Evolutionary conservation across 2,888 invertebrate species (phyloP), one percentile per base, ranked within the genome.

Genomic region (Leuctra nigra): DNA sequence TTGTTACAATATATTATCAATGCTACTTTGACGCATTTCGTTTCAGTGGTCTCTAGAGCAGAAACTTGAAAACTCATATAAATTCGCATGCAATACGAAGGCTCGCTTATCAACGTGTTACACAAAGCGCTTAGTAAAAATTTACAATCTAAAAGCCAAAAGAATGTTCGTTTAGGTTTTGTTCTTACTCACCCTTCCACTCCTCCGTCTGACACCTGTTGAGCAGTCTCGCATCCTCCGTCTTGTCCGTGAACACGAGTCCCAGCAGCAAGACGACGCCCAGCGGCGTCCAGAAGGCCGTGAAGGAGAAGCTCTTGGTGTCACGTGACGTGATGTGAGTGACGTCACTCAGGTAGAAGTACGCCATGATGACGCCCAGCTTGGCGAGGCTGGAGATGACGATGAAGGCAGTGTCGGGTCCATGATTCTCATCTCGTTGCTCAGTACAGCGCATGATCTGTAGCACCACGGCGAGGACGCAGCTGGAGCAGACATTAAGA

Each of bases 261-360:
- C 96, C 96, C 58, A 97, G 73, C 1, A 91, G 91, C 69, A 91
- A 87, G 39, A 97, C 86, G 69, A 97, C 97, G 0, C 90, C 91
- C 14, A 97, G 85, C 0, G 97, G 97, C 64, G 97, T 75, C 88
- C 96, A 95, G 73, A 97, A 97, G 68, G 94, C 94, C 69, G 95
- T 89, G 68, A 92, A 90, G 0, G 95, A 94, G 68, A 94, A 97
- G 69, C 95, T 94, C 70, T 97, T 96, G 72, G 97, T 97, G 75
- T 97, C 97, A 72, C 97, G 97, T 96, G 97, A 97, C 68, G 97
- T 97, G 76, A 95, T 95, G 69, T 92, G 94, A 1, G 96, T 95
- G 62, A 95, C 77, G 72, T 97, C 97, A 72, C 96, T 97, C 0
- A 96, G 75, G 70, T 93, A 95, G 76, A 95, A 95, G 69, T 95